Evolutionary conservation across 2,797 vertebrate genomes (phyloP), one percentile per base, ranked within the genome.

Genomic region (Poeciliopsis paucimaculata): DNA sequence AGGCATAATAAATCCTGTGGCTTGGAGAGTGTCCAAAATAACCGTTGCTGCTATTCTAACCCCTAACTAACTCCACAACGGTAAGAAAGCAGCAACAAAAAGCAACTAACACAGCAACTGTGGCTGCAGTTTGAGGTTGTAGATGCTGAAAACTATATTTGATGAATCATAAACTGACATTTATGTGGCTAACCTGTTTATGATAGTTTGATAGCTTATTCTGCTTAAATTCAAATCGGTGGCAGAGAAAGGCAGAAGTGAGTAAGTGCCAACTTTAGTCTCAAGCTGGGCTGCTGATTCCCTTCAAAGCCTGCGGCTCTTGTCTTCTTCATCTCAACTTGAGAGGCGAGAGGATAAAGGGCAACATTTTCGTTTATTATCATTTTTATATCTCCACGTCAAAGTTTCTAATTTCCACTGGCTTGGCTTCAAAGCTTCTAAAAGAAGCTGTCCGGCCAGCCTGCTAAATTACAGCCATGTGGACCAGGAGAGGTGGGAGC

Each of bases 1-100:
- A 91, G 92, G 90, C 89, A 91, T 94, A 95, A 96, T 95, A 95
- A 96, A 96, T 95, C 92, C 91, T 75, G 77, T 85, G 90, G 90
- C 92, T 94, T 93, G 91, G 90, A 94, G 57, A 89, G 72, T 86
- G 79, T 94, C 93, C 92, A 94, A 92, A 91, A 84, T 90, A 94
- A 92, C 88, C 86, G 87, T 86, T 85, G 84, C 86, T 87, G 84
- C 88, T 84, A 75, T 90, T 91, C 89, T 87, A 84, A 76, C 74
- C 77, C 78, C 87, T 87, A 78, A 79, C 77, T 78, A 89, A 90
- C 60, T 84, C 68, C 31, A 87, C 77, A 89, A 82, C 85, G 82
- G 79, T 77, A 83, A 43, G 77, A 81, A 55, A 82, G 85, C 53
- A 71, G 77, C 34, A 73, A 47, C 51, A 47, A 82, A 82, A 83